phyloP scores from a whole-genome alignment of 2,797 vertebrate species.

The Menidia menidia region DNA sequence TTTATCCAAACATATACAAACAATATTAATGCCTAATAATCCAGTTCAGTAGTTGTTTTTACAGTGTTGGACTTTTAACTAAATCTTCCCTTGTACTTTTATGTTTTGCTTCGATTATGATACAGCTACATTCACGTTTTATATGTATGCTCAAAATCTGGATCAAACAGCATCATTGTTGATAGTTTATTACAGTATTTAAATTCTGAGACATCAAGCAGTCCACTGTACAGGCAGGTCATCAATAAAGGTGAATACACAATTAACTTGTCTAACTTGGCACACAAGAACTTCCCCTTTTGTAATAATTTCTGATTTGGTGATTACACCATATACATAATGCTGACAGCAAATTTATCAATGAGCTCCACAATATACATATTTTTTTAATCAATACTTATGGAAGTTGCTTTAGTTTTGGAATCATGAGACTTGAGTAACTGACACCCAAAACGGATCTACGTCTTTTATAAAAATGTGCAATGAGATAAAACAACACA shows the following conservation, averaged over 20 bases:
- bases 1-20: no score
- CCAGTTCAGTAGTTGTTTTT: no score
- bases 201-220: slow-evolving; percentile 70
- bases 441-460: slow-evolving; percentile 16
- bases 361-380: slow-evolving; percentile 29
- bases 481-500: slow-evolving; percentile 70
- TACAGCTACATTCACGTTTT: background rate
- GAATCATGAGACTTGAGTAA: slow-evolving; percentile 39
- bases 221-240: slow-evolving; percentile 70
- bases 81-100: no score
- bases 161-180: slow-evolving; percentile 7
- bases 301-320: slow-evolving; percentile 49
- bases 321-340: slow-evolving; percentile 45
- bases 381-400: slow-evolving; percentile 37
- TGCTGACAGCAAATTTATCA: slow-evolving; percentile 47
- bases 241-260: slow-evolving; percentile 60
- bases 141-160: background rate
- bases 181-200: slow-evolving; percentile 73
- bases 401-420: slow-evolving; percentile 25
- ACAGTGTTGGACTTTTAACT: no score
- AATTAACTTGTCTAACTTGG: slow-evolving; percentile 68
- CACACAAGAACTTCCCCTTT: slow-evolving; percentile 68
- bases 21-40: no score
- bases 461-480: slow-evolving; percentile 57
- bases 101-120: no score